Evolutionary conservation across 1,140 invertebrate genomes (phyloP), one percentile per base, ranked within the genome.

Genomic region (Heliconius nattereri): DNA sequence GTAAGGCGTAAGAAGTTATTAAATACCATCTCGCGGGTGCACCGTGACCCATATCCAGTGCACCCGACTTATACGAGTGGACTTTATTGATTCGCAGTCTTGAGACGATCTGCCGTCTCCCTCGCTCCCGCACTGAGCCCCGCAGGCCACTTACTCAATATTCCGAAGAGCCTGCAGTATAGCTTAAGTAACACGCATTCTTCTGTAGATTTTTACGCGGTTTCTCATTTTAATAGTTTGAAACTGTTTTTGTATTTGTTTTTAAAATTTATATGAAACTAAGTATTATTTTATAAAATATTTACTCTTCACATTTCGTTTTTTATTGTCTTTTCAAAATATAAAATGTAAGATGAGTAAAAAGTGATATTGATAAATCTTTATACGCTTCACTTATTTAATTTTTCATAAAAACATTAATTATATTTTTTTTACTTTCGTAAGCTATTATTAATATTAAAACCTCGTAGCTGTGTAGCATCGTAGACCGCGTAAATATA

Each of bases 41-140:
- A 92, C 80, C 83, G 82, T 80, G 92, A 94, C 92, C 92, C 89
- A 93, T 84, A 94, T 93, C 91, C 85, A 87, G 85, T 93, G 92
- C 92, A 93, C 86, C 87, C 91, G 90, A 89, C 88, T 89, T 90
- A 87, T 91, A 91, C 91, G 86, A 94, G 90, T 94, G 91, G 91
- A 92, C 91, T 93, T 92, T 94, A 94, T 94, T 92, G 92, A 94
- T 94, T 94, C 92, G 89, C 83, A 91, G 92, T 93, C 92, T 94
- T 94, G 91, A 94, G 92, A 91, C 86, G 89, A 74, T 89, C 84
- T 85, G 79, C 87, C 74, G 78, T 92, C 91, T 82, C 88, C 74
- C 85, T 92, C 89, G 72, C 89, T 80, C 91, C 80, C 83, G 78
- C 49, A 75, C 78, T 77, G 79, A 84, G 75, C 84, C 86, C 86